A percentile compares a stretch with the other conserved stretches of the same genome.
Conservation (phyloP, 2,797 vertebrate genomes). For the Enteromius viviparus region DNA sequence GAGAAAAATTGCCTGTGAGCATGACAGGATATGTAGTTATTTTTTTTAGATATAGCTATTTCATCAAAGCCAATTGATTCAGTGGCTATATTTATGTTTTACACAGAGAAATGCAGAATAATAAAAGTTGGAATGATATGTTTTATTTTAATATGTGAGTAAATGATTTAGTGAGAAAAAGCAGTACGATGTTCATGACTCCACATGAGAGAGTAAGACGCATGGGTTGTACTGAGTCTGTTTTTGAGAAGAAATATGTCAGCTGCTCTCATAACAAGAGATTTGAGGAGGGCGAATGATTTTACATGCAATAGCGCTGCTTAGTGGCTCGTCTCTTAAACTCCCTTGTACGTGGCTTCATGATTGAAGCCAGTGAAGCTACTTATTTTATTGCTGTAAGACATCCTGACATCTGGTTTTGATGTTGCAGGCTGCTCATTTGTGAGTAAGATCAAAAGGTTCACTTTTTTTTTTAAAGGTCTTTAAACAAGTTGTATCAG, state of each 20-base stretch:
- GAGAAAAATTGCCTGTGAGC: slow-evolving; percentile 31
- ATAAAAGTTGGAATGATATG: background rate
- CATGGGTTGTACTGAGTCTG: background rate
- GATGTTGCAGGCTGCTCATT: slow-evolving; percentile 18
- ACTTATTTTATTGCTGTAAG: slow-evolving; percentile 10
- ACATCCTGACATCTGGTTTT: slow-evolving; percentile 30
- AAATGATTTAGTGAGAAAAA: background rate
- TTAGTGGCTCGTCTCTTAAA: background rate
- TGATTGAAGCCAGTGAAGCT: background rate
- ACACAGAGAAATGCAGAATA: background rate
- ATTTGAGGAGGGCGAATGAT: background rate
- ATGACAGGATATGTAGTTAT: slow-evolving; percentile 3
- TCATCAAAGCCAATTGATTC: background rate
- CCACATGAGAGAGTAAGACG: no score
- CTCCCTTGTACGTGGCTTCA: background rate
- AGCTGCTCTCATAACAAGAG: background rate
- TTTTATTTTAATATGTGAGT: background rate
- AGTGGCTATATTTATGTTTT: background rate
- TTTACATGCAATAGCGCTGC: background rate
- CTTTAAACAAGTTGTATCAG: background rate
- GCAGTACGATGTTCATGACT: background rate
- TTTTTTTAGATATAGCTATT: background rate
- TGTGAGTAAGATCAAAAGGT: slow-evolving; percentile 23
- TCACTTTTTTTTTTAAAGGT: background rate
- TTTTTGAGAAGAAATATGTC: background rate